Conservation (phyloP, 2,797 vertebrate species). For the Odontamblyopus lacepedii region DNA sequence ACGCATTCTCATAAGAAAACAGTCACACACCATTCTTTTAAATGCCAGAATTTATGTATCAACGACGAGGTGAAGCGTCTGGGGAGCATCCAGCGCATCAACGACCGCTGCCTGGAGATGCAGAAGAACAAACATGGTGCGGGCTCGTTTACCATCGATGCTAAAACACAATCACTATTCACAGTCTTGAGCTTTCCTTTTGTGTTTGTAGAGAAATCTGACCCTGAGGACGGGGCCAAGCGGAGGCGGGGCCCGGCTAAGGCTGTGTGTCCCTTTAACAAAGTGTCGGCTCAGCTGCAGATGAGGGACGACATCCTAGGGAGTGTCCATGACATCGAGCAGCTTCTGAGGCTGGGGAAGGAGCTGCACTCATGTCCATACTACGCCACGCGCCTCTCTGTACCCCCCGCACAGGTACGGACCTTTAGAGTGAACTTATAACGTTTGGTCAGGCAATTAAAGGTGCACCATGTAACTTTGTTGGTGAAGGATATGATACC, state of each 20-base stretch:
- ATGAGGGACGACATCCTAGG: slow-evolving; percentile 87
- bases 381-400: slow-evolving; percentile 85
- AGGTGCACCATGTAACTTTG: too few relatives aligned
- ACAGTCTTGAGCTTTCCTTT: not conserved
- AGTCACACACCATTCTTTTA: not conserved
- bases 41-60: slow-evolving; percentile 88
- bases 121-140: slow-evolving; percentile 90
- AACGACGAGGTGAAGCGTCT: slow-evolving; percentile 87
- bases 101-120: slow-evolving; percentile 94
- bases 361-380: slow-evolving; percentile 88
- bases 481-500: too few relatives aligned
- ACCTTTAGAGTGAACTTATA: too few relatives aligned
- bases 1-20: not conserved
- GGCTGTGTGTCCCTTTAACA: slow-evolving; percentile 81
- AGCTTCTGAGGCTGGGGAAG: slow-evolving; percentile 85
- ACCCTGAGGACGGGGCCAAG: slow-evolving; percentile 70
- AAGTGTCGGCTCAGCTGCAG: slow-evolving; percentile 82
- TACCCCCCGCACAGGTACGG: slow-evolving; percentile 90
- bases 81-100: slow-evolving; percentile 87
- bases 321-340: slow-evolving; percentile 89
- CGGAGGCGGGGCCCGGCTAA: slow-evolving; percentile 69
- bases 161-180: not conserved
- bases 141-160: not conserved
- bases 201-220: slow-evolving; percentile 59
- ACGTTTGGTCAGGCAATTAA: too few relatives aligned